Percentiles rank a stretch among this genome's conserved stretches.
These are phyloP conservation scores for Mastacembelus armatus DNA, from an alignment of 2,797 vertebrate species.

Conservation along the genomic window DNA sequence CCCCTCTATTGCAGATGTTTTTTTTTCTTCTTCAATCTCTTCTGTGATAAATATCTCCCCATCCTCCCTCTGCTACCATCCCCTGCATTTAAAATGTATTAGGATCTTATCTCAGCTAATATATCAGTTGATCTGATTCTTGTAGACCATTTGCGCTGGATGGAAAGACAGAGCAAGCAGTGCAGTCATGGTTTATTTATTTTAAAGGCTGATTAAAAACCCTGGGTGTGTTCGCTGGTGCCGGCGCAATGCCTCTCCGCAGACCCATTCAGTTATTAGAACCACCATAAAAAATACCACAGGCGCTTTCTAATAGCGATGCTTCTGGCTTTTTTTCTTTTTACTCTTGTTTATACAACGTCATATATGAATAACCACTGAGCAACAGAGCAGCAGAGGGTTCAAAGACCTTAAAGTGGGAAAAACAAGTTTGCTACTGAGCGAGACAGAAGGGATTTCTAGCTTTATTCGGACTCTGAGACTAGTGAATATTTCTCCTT, in stretches of 20 bases:
- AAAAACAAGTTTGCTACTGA: not conserved
- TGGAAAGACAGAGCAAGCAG: conserved; percentile 31
- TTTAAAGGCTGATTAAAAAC: conserved; percentile 65
- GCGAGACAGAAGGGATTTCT: not conserved
- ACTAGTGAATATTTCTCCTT: not conserved
- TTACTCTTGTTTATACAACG: conserved; percentile 27
- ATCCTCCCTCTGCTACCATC: not conserved
- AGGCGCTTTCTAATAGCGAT: conserved; percentile 14
- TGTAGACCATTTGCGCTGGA: conserved; percentile 43
- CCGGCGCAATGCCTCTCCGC: conserved; percentile 14
- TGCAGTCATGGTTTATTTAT: conserved; percentile 64
- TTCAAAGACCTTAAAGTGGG: not conserved
- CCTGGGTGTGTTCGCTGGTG: conserved; percentile 24
- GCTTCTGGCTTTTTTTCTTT: conserved; percentile 25
- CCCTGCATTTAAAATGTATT: conserved; percentile 49
- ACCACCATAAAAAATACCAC: conserved; percentile 29
- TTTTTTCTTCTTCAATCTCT: conserved; percentile 23
- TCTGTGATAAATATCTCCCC: conserved; percentile 35
- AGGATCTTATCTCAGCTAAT: conserved; percentile 54
- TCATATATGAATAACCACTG: conserved; percentile 19
- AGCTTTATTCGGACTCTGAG: conserved; percentile 6
- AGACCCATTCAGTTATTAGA: conserved; percentile 55
- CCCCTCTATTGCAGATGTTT: conserved; percentile 10
- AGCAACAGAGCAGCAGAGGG: conserved; percentile 9
- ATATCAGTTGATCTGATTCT: conserved; percentile 49